Evolutionary conservation across 1,140 invertebrate genomes (phyloP).

Genomic region (Odontomachus brunneus): DNA sequence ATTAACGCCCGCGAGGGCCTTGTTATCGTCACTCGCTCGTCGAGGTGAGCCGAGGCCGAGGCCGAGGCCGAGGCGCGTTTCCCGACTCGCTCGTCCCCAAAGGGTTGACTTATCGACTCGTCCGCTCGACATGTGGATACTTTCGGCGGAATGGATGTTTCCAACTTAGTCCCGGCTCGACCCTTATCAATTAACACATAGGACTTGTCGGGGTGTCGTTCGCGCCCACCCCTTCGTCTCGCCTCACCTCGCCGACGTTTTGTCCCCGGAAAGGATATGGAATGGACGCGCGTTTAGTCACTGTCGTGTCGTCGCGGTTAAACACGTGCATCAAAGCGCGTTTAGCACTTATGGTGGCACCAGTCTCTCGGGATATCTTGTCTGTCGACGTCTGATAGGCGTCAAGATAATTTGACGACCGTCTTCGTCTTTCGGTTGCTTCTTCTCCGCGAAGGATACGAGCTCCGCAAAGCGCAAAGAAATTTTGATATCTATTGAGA

Average conservation of each 20-base stretch:
- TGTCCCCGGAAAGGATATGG: not conserved
- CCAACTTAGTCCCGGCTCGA: conserved; percentile 14
- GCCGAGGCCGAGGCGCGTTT: not conserved
- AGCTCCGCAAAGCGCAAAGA: too few species aligned
- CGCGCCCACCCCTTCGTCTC: not conserved
- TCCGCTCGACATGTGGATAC: conserved; percentile 2
- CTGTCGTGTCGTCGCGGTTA: conserved; percentile 4
- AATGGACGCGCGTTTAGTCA: conserved; percentile 1
- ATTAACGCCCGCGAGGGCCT: not conserved
- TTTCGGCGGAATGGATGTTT: conserved; percentile 23
- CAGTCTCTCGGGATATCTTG: not conserved
- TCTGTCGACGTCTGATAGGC: not conserved
- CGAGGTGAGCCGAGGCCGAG: too few species aligned
- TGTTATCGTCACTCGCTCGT: not conserved
- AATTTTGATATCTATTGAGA: too few species aligned
- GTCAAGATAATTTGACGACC: not conserved
- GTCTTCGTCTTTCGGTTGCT: not conserved
- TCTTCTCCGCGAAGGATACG: too few species aligned
- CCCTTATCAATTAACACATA: conserved; percentile 30
- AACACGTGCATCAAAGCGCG: conserved; percentile 27
- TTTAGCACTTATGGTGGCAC: not conserved
- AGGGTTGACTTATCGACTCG: conserved; percentile 15
- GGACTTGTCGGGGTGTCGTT: not conserved
- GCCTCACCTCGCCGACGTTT: not conserved
- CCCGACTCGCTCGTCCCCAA: not conserved